A percentile compares a stretch with the other conserved stretches of the same genome.
These are phyloP conservation scores for Troides aeacus DNA, from an alignment of 2,888 invertebrate species.

Conservation along the genomic window DNA sequence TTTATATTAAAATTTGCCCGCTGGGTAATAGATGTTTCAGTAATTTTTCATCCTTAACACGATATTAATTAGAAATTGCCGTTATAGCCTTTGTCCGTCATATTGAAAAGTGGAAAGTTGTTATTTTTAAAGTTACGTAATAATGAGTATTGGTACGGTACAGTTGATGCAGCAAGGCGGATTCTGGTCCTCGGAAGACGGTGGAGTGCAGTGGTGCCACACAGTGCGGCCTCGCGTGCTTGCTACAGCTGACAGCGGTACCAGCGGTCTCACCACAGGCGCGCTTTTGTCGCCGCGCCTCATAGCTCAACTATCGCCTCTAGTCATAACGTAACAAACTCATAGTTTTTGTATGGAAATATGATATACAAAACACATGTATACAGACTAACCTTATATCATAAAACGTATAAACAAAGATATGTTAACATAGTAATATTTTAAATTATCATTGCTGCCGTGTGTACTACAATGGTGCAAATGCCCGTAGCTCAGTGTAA, in stretches of 20 bases:
- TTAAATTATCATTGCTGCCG: no score
- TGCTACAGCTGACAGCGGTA: conserved; percentile 48
- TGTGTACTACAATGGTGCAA: no score
- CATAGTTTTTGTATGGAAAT: background rate
- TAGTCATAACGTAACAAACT: conserved; percentile 40
- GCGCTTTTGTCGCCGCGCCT: conserved; percentile 48
- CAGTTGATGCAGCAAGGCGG: conserved; percentile 60
- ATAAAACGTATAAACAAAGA: no score
- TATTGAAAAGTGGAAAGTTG: background rate
- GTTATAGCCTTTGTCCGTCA: background rate
- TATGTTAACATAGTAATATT: no score
- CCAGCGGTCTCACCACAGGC: conserved; percentile 39
- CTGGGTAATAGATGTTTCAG: no score
- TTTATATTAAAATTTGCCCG: no score
- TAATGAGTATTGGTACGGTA: background rate
- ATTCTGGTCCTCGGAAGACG: conserved; percentile 56
- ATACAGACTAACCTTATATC: no score
- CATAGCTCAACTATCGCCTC: conserved; percentile 41
- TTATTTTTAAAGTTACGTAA: background rate
- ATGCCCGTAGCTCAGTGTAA: no score
- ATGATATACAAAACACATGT: no score
- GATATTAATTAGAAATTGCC: no score
- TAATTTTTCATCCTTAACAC: no score
- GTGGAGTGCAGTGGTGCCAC: conserved; percentile 41
- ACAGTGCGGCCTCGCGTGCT: conserved; percentile 47